A percentile compares a stretch with the other conserved stretches of the same genome.
phyloP scores from a whole-genome alignment of 2,797 vertebrate species.

The Scarus forsteni region DNA sequence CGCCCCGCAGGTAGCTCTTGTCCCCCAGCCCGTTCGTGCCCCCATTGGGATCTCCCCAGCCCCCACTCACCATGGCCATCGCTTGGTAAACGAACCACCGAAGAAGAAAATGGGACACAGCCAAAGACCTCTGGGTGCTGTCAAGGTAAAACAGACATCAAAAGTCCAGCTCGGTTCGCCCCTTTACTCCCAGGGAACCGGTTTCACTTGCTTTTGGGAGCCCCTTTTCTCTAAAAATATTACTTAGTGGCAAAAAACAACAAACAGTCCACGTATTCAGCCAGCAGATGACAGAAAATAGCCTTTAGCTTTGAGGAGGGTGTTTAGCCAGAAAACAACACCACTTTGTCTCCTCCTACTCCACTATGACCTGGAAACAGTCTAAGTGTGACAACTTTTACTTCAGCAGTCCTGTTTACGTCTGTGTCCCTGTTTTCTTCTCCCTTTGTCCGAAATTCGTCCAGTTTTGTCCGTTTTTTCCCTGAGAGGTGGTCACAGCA shows the following conservation, averaged over 20 bases:
- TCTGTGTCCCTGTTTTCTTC: not conserved
- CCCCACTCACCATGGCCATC: conserved; percentile 96
- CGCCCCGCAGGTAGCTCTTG: conserved; percentile 89
- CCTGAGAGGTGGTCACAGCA: conserved; percentile 24
- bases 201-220: not conserved
- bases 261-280: conserved; percentile 23
- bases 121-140: conserved; percentile 62
- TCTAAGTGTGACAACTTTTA: conserved; percentile 69
- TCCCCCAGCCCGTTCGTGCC: conserved; percentile 90
- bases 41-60: conserved; percentile 93
- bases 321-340: conserved; percentile 50
- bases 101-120: conserved; percentile 65
- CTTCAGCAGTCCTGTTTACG: conserved; percentile 44
- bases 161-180: conserved; percentile 16
- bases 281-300: conserved; percentile 33
- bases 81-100: conserved; percentile 79
- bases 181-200: conserved; percentile 16
- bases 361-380: conserved; percentile 82
- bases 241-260: not conserved
- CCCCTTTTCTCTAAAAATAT: conserved; percentile 22
- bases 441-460: not conserved
- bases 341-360: conserved; percentile 74
- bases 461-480: not conserved
- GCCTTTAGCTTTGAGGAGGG: conserved; percentile 16
- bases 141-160: conserved; percentile 66